A percentile compares a stretch with the other conserved stretches of the same genome.
These are phyloP conservation scores for Peromyscus attwateri DNA, from an alignment of 2,797 vertebrate species.

Conservation along the genomic window DNA sequence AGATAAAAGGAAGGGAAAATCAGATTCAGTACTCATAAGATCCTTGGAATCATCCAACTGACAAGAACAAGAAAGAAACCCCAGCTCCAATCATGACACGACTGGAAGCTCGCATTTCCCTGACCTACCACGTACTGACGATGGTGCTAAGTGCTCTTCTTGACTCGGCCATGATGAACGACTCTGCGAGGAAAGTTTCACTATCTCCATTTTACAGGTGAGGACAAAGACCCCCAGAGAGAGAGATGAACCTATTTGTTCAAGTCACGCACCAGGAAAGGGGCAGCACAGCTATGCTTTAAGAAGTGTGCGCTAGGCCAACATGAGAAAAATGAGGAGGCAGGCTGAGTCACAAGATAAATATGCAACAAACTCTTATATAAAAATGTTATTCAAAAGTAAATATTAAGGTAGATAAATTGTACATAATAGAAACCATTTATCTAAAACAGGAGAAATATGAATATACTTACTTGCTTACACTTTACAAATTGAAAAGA, in stretches of 20 bases:
- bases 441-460: conserved; percentile 35
- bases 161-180: neutral
- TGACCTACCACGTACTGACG: neutral
- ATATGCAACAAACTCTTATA: neutral
- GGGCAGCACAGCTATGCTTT: neutral
- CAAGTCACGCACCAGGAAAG: conserved; percentile 10
- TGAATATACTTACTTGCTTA: conserved; percentile 47
- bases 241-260: neutral
- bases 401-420: conserved; percentile 51
- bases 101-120: neutral
- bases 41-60: conserved; percentile 13
- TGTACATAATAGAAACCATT: neutral
- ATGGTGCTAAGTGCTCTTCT: neutral
- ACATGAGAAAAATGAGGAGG: neutral
- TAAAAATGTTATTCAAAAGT: conserved; percentile 1
- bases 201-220: conserved; percentile 11
- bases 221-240: neutral
- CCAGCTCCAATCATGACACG: neutral
- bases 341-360: conserved; percentile 15
- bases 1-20: neutral
- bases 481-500: conserved; percentile 55
- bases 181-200: neutral
- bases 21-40: neutral
- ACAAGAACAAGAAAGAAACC: conserved; percentile 3
- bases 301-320: neutral